phyloP scores from a whole-genome alignment of 2,888 invertebrate genomes.

The Listrodromus nycthemerus region DNA sequence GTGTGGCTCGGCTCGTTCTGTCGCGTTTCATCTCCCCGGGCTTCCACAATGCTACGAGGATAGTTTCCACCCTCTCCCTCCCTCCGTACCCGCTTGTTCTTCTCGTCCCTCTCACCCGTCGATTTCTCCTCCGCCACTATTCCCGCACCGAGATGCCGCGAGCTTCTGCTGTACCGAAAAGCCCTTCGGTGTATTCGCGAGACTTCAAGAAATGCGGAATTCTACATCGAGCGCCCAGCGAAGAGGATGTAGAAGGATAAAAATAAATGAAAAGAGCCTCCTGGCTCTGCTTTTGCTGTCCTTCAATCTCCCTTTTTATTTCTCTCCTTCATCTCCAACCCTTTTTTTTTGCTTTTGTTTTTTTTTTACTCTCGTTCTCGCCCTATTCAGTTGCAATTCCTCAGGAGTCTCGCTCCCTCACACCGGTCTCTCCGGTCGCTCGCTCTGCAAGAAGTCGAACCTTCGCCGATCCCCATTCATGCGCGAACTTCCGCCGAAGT shows the following conservation, averaged over 20 bases:
- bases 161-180: slow-evolving; percentile 30
- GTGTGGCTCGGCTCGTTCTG: slow-evolving; percentile 44
- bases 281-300: slow-evolving; percentile 51
- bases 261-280: slow-evolving; percentile 78
- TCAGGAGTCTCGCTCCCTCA: slow-evolving; percentile 1
- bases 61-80: slow-evolving; percentile 38
- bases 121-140: neutral
- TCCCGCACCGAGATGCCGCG: slow-evolving; percentile 34
- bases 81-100: neutral
- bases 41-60: slow-evolving; percentile 41
- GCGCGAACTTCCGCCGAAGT: slow-evolving; percentile 77
- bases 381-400: neutral
- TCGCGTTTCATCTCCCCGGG: slow-evolving; percentile 56
- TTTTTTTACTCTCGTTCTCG: slow-evolving; percentile 36
- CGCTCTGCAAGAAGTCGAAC: slow-evolving; percentile 52
- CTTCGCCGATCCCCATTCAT: slow-evolving; percentile 77
- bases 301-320: slow-evolving; percentile 30
- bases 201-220: slow-evolving; percentile 79
- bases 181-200: slow-evolving; percentile 65
- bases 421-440: slow-evolving; percentile 7
- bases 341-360: slow-evolving; percentile 39
- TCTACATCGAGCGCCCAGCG: slow-evolving; percentile 68
- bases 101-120: slow-evolving; percentile 6
- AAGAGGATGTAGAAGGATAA: slow-evolving; percentile 65
- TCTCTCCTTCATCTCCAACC: slow-evolving; percentile 42